Evolutionary conservation across 2,888 invertebrate genomes (phyloP).

Genomic region (Beris morrisii): DNA sequence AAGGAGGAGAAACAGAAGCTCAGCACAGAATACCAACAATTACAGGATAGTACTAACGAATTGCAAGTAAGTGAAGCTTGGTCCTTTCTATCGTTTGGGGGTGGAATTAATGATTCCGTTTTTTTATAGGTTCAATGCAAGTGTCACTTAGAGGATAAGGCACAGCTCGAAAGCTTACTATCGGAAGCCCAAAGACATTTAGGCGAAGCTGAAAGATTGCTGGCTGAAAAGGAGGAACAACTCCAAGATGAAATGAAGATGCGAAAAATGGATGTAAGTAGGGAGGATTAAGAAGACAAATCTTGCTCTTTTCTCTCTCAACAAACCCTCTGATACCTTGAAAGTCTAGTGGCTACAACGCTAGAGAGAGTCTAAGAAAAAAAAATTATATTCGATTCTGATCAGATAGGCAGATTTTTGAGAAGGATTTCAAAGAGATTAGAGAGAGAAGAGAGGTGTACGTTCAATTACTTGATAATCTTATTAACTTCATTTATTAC

Average conservation of each 20-base stretch:
- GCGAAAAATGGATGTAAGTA: slow-evolving; percentile 64
- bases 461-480: no score
- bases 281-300: no score
- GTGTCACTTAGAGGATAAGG: slow-evolving; percentile 55
- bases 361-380: no score
- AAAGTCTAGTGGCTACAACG: no score
- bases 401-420: no score
- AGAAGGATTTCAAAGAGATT: no score
- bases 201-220: slow-evolving; percentile 68
- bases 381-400: no score
- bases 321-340: not conserved
- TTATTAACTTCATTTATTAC: not conserved
- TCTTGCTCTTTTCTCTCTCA: not conserved
- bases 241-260: slow-evolving; percentile 66
- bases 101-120: not conserved
- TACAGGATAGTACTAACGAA: slow-evolving; percentile 75
- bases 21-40: slow-evolving; percentile 69
- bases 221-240: slow-evolving; percentile 67
- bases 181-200: slow-evolving; percentile 80
- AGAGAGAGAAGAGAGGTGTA: no score
- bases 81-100: not conserved
- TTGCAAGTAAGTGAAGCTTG: slow-evolving; percentile 54
- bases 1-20: slow-evolving; percentile 73
- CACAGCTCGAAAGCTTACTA: slow-evolving; percentile 52
- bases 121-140: slow-evolving; percentile 51